These are phyloP conservation scores for Tangara arthus DNA, from an alignment of 2,797 vertebrate genomes.

Conservation along the genomic window DNA sequence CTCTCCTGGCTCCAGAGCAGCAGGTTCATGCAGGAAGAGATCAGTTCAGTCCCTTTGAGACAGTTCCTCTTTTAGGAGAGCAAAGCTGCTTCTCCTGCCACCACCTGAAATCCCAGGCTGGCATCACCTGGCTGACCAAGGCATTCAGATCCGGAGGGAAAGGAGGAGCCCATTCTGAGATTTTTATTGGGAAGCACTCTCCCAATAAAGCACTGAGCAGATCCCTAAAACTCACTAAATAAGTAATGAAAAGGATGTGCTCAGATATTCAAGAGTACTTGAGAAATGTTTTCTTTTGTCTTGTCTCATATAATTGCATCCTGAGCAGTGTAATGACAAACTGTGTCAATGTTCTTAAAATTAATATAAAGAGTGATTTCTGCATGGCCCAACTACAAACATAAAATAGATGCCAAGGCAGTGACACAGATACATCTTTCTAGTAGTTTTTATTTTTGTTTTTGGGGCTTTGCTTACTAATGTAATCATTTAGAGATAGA, in stretches of 20 bases:
- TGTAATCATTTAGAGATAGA: neutral
- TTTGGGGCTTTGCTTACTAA: neutral
- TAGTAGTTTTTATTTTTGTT: neutral
- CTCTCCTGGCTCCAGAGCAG: neutral
- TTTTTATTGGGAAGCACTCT: neutral
- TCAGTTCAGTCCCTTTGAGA: neutral
- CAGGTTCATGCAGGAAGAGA: neutral
- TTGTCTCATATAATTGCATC: neutral
- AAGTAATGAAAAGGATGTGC: neutral
- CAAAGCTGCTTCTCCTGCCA: neutral
- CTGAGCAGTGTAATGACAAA: neutral
- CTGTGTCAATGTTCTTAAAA: neutral
- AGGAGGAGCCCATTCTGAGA: neutral
- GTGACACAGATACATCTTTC: neutral
- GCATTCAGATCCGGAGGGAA: neutral
- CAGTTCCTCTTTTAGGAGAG: neutral
- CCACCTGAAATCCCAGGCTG: neutral
- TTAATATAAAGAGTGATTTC: neutral
- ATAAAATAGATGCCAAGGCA: neutral
- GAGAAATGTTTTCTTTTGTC: neutral
- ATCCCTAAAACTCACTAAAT: neutral
- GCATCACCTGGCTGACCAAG: neutral
- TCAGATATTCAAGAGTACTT: neutral
- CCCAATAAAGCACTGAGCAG: neutral
- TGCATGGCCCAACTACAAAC: neutral